A percentile compares a stretch with the other conserved stretches of the same genome.
phyloP scores from a whole-genome alignment of 2,113 vertebrate species.

The Bubo blakistoni region DNA sequence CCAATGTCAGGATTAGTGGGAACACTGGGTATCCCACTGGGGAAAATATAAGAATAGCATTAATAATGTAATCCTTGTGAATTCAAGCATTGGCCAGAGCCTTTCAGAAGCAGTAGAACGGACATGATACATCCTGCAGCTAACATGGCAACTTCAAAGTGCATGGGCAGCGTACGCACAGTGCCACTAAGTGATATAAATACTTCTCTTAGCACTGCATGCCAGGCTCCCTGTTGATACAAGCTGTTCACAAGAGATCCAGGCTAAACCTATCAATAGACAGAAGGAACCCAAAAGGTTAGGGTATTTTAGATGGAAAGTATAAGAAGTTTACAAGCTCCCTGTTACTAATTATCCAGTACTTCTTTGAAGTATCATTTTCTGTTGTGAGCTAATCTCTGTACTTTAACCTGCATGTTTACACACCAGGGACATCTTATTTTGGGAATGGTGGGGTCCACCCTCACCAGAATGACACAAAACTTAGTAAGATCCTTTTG shows the following conservation, averaged over 20 bases:
- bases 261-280: not conserved
- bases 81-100: not conserved
- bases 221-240: not conserved
- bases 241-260: constrained; percentile 11
- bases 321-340: not conserved
- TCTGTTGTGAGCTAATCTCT: not conserved
- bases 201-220: not conserved
- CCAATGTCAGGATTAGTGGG: not conserved
- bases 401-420: not conserved
- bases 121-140: not conserved
- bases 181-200: not conserved
- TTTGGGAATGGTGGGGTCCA: not conserved
- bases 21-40: not conserved
- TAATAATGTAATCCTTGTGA: not conserved
- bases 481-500: not conserved
- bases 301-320: not conserved
- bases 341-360: not conserved
- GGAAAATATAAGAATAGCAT: not conserved
- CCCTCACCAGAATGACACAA: not conserved
- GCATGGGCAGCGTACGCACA: not conserved
- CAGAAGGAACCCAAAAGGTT: not conserved
- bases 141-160: not conserved
- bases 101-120: not conserved
- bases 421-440: not conserved
- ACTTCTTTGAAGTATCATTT: not conserved